Evolutionary conservation across 2,888 invertebrate species (phyloP).

Genomic region (Megaustenia siamemsis): DNA sequence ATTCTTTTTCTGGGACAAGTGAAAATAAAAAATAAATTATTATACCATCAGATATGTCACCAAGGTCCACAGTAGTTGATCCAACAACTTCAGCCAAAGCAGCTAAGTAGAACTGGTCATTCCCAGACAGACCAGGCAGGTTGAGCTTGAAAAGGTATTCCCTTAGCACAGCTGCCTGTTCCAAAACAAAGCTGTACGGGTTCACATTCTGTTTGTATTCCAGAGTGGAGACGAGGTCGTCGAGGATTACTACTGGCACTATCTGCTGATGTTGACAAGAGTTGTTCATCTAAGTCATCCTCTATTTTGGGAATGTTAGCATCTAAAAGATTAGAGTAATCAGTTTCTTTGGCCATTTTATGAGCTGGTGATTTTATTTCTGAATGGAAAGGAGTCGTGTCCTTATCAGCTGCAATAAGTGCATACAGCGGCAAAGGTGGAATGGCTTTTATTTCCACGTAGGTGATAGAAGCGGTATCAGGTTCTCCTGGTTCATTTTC

Average conservation of each 20-base stretch:
- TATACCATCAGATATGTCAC: conserved; percentile 61
- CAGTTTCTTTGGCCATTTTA: conserved; percentile 80
- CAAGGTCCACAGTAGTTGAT: conserved; percentile 80
- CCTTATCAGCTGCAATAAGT: conserved; percentile 91
- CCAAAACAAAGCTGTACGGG: conserved; percentile 72
- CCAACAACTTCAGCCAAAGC: conserved; percentile 97
- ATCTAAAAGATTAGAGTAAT: conserved; percentile 92
- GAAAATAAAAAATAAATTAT: neutral
- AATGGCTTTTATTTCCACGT: conserved; percentile 96
- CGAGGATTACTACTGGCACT: conserved; percentile 84
- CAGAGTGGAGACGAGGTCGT: conserved; percentile 45
- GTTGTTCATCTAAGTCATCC: conserved; percentile 68
- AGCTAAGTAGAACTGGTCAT: conserved; percentile 99
- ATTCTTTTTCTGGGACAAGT: neutral
- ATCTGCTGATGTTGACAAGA: conserved; percentile 67
- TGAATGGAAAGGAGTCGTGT: conserved; percentile 67
- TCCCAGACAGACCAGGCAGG: conserved; percentile 89
- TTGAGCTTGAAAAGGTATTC: conserved; percentile 89
- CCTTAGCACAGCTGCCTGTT: conserved; percentile 71
- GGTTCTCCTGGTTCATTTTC: conserved; percentile 45
- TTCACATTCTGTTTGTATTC: conserved; percentile 30
- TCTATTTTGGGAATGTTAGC: conserved; percentile 58
- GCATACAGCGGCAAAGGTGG: conserved; percentile 98
- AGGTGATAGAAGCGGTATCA: conserved; percentile 66
- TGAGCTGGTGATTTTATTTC: conserved; percentile 56